These are phyloP conservation scores for Rhinopomastus cyanomelas DNA, from an alignment of 2,113 vertebrate genomes.

Conservation along the genomic window DNA sequence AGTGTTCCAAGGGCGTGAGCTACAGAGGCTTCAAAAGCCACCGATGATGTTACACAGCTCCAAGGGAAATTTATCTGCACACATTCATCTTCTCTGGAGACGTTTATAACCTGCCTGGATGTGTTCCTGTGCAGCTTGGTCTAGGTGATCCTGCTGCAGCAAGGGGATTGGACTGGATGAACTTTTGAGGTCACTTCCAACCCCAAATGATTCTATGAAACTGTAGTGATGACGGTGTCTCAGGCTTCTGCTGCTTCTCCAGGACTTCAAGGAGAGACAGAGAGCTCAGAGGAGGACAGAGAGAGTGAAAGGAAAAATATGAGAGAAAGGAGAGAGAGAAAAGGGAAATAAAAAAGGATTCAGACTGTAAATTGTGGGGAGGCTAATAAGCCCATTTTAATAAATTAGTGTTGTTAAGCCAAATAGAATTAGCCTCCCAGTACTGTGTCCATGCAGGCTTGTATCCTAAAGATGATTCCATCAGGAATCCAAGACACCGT, in stretches of 20 bases:
- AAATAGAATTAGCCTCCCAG: not conserved
- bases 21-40: not conserved
- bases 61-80: not conserved
- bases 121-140: no score
- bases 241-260: not conserved
- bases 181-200: no score
- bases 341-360: not conserved
- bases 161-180: no score
- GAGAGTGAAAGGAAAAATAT: not conserved
- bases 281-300: not conserved
- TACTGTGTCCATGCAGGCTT: not conserved
- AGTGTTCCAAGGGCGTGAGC: not conserved
- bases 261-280: not conserved
- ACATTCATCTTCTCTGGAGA: not conserved
- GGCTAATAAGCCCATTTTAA: slow-evolving; percentile 23
- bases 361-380: not conserved
- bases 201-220: no score
- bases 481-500: not conserved
- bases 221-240: not conserved
- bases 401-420: slow-evolving; percentile 19
- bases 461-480: not conserved
- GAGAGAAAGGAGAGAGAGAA: not conserved
- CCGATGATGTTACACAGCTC: not conserved
- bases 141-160: no score
- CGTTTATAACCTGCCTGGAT: no score